Base-by-base conservation (phyloP, 2,888 invertebrate genomes). In the Trissolcus brochymenae region DNA sequence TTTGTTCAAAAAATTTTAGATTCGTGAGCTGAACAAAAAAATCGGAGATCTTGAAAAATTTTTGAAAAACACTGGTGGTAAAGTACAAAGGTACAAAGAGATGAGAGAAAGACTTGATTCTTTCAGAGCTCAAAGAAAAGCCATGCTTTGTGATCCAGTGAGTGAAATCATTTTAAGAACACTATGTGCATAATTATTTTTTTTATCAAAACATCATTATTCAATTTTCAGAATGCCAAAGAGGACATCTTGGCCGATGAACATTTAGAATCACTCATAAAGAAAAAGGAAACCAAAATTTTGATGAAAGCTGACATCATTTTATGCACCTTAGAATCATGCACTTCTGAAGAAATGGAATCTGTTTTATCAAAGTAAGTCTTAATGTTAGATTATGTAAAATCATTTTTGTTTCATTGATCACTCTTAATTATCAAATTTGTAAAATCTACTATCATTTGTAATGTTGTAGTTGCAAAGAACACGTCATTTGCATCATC, bases 281-380 rank as follows among this genome's bases (percentile, higher is more conserved):
- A 41, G 4, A 29, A 29, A n/a, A 49, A 54, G 0, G 87, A 90
- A 74, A 83, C 80, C 6, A 79, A 76, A 60, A 83, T 90, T 81
- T 87, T 94, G 19, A 87, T 90, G 49, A 90, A 91, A 72, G 94
- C 95, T 0, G 91, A 94, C 84, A 92, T 95, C 82, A 90, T 95
- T 71, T 92, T 94, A 21, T 66, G 66, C 60, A 95, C 95, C 7
- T 90, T 95, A 25, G 91, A 93, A 41, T 94, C 90, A 0, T 90
- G 90, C 76, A 87, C 83, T 49, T 87, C 85, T 1, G 81, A 82
- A 66, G 81, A 83, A 25, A 90, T 90, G 89, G 89, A 89, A 76
- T 71, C 83, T 0, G 80, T 84, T 13, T 89, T 89, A 57, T 82
- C 79, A 4, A 25, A 25, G 84, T 84, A 21, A 6, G 65, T 65